phyloP scores from a whole-genome alignment of 2,113 vertebrate species.

The Sitta europaea region DNA sequence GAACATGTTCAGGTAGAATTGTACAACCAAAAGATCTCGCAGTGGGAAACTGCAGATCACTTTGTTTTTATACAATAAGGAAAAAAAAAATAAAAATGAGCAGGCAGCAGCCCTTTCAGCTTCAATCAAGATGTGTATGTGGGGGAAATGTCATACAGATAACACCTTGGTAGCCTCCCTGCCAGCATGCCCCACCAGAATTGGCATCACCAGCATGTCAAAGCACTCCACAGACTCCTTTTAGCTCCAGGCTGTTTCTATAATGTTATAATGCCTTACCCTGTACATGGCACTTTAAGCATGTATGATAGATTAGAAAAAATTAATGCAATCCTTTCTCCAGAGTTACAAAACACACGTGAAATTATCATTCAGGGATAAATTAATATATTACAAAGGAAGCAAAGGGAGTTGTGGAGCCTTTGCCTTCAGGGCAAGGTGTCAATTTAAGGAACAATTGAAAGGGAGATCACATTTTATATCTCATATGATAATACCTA shows the following conservation, averaged over 20 bases:
- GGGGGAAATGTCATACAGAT: background rate
- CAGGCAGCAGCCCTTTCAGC: background rate
- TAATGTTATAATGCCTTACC: background rate
- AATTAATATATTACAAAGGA: background rate
- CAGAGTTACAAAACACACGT: background rate
- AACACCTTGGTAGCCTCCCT: background rate
- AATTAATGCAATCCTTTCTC: background rate
- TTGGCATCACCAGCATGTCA: background rate
- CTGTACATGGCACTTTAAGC: background rate
- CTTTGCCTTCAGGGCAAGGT: background rate
- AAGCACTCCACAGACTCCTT: background rate
- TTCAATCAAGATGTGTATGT: background rate
- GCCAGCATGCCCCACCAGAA: background rate
- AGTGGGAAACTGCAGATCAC: background rate
- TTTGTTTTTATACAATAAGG: background rate
- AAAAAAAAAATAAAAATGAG: background rate
- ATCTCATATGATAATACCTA: background rate
- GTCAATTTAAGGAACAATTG: background rate
- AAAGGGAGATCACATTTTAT: background rate
- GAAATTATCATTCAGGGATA: background rate
- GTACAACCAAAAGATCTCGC: background rate
- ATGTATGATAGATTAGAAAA: background rate
- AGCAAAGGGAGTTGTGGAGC: background rate
- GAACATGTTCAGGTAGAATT: background rate
- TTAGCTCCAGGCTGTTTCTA: background rate